Evolutionary conservation across 2,888 invertebrate genomes (phyloP).

Genomic region (Prostheceraeus crozeri): DNA sequence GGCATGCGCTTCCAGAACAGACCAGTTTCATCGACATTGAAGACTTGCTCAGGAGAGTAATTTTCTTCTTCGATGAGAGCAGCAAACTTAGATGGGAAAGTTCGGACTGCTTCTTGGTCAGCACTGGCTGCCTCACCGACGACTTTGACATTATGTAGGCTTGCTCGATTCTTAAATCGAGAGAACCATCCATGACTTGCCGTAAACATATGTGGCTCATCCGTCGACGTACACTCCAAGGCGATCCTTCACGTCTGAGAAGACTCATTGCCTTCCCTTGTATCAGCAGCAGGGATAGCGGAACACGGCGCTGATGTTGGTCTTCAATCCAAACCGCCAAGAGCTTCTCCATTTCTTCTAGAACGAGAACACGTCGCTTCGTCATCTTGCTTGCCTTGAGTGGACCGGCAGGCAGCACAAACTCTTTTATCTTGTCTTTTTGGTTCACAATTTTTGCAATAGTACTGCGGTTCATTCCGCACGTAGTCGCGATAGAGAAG

Average conservation of each 20-base stretch:
- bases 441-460: too few relatives aligned
- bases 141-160: slow-evolving; percentile 37
- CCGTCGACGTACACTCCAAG: too few relatives aligned
- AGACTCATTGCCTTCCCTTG: background rate
- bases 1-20: slow-evolving; percentile 43
- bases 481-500: too few relatives aligned
- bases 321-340: slow-evolving; percentile 5
- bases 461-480: too few relatives aligned
- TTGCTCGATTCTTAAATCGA: slow-evolving; percentile 36
- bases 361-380: background rate
- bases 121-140: slow-evolving; percentile 33
- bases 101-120: slow-evolving; percentile 20
- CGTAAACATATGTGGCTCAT: too few relatives aligned
- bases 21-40: slow-evolving; percentile 42
- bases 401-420: background rate
- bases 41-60: slow-evolving; percentile 41
- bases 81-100: slow-evolving; percentile 21
- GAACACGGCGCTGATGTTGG: background rate
- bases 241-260: too few relatives aligned
- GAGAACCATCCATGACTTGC: slow-evolving; percentile 40
- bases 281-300: background rate
- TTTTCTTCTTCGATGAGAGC: slow-evolving; percentile 34
- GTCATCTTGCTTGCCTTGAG: slow-evolving; percentile 2
- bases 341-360: slow-evolving; percentile 3
- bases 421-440: background rate